A percentile compares a stretch with the other conserved stretches of the same genome.
phyloP scores from a whole-genome alignment of 2,797 vertebrate genomes.

The Rhabdophis nuchalis region DNA sequence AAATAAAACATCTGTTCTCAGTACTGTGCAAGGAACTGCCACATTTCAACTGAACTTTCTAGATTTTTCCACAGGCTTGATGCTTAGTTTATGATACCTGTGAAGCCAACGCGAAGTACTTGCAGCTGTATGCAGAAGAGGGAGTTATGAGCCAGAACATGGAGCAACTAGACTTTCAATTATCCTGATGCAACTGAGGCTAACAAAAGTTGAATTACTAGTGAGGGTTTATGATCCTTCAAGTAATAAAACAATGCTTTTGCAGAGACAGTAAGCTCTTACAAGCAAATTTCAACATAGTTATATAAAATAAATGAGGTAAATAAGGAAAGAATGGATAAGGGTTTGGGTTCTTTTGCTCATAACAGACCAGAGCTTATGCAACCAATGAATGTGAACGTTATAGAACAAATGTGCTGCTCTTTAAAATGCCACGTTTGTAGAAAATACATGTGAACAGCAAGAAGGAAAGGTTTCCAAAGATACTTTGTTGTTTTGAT shows the following conservation, averaged over 20 bases:
- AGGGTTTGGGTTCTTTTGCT: constrained; percentile 35
- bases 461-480: constrained; percentile 32
- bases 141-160: neutral
- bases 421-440: constrained; percentile 56
- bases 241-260: constrained; percentile 57
- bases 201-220: constrained; percentile 46
- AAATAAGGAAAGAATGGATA: constrained; percentile 44
- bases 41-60: constrained; percentile 9
- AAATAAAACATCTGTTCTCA: constrained; percentile 1
- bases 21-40: neutral
- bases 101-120: neutral
- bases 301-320: constrained; percentile 50
- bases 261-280: constrained; percentile 36
- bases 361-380: constrained; percentile 40
- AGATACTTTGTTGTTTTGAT: constrained; percentile 20
- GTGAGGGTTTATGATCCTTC: constrained; percentile 41
- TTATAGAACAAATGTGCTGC: constrained; percentile 48
- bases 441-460: constrained; percentile 24
- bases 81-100: neutral
- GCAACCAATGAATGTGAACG: constrained; percentile 39
- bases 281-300: constrained; percentile 44
- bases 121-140: neutral
- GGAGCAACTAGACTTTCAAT: constrained; percentile 42
- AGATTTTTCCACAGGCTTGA: constrained; percentile 1
- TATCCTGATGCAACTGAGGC: constrained; percentile 33